These are phyloP conservation scores for Echinops telfairi DNA, from an alignment of 2,113 vertebrate species.

Conservation along the genomic window DNA sequence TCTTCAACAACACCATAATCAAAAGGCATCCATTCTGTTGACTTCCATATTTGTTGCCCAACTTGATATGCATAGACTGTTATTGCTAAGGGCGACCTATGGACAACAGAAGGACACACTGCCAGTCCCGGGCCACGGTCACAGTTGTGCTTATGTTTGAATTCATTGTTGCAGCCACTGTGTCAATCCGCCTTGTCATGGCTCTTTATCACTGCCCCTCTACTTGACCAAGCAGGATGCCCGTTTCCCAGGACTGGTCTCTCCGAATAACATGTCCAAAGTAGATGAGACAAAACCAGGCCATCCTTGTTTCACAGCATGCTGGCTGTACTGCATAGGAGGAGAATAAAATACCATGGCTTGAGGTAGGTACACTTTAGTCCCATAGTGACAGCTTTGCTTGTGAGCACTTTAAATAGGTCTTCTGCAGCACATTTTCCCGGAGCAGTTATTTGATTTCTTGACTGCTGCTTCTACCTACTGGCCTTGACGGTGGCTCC, in stretches of 20 bases:
- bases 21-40: not conserved
- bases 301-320: no score
- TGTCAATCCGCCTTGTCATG: no score
- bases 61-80: not conserved
- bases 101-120: no score
- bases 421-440: not conserved
- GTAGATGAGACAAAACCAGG: no score
- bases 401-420: not conserved
- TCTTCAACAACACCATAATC: not conserved
- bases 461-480: not conserved
- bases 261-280: no score
- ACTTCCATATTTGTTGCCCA: not conserved
- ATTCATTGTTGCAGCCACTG: no score
- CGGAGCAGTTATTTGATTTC: not conserved
- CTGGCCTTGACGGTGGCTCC: not conserved
- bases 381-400: not conserved
- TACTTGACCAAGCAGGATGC: no score
- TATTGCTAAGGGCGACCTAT: no score
- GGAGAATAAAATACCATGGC: not conserved
- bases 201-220: no score
- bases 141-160: no score
- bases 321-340: not conserved
- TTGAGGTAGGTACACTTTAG: not conserved
- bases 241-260: no score
- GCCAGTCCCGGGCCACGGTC: no score